Percentiles rank a stretch among this genome's conserved stretches.
Conservation (phyloP, 1,140 invertebrate genomes). For the Lepidotrigona ventralis region DNA sequence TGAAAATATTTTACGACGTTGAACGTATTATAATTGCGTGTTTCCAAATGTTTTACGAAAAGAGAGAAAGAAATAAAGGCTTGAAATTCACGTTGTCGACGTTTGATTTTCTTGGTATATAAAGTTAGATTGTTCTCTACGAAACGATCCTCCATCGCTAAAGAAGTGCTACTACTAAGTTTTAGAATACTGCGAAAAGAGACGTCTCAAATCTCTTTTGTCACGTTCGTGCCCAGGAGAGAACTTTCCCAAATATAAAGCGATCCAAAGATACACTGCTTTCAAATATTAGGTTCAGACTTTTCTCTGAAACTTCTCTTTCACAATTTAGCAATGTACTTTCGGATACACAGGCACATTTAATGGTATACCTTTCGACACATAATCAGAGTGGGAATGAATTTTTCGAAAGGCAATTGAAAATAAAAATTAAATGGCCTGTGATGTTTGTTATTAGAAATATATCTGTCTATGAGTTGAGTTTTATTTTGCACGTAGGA, state of each 20-base stretch:
- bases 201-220: constrained; percentile 11
- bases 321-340: neutral
- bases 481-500: neutral
- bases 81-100: neutral
- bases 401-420: neutral
- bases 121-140: neutral
- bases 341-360: neutral
- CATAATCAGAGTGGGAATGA: neutral
- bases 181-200: neutral
- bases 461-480: neutral
- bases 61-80: neutral
- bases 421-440: neutral
- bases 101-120: neutral
- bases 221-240: neutral
- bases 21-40: too few species aligned
- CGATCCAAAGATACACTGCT: neutral
- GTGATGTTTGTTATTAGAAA: too few species aligned
- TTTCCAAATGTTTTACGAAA: too few species aligned
- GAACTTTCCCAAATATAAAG: neutral
- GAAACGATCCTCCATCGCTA: neutral
- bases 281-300: constrained; percentile 8
- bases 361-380: neutral
- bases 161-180: neutral
- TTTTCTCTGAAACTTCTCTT: neutral
- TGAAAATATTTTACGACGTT: too few species aligned